Evolutionary conservation across 2,888 invertebrate genomes (phyloP).

Genomic region (Boloria euphrosyne): DNA sequence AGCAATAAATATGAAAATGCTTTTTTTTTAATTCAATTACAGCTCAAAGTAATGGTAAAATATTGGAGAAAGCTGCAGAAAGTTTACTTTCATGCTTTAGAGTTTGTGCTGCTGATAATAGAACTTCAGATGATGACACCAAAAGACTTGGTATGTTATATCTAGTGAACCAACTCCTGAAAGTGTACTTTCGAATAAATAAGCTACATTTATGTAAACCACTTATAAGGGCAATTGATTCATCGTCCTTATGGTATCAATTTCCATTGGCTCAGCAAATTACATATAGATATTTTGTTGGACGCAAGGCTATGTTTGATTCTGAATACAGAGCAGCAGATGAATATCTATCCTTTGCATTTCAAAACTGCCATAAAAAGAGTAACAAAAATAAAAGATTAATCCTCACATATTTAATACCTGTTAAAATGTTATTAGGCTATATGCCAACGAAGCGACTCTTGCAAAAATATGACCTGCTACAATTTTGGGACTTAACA

Average conservation of each 20-base stretch:
- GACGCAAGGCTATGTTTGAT: conserved; percentile 99
- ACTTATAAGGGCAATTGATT: conserved; percentile 97
- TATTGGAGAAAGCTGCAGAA: conserved; percentile 96
- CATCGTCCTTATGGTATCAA: conserved; percentile 92
- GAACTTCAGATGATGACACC: conserved; percentile 94
- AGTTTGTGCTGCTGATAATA: conserved; percentile 96
- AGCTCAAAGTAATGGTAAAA: conserved; percentile 84
- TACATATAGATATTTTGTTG: conserved; percentile 98
- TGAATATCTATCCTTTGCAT: conserved; percentile 95
- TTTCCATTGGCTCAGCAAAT: conserved; percentile 96
- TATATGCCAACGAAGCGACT: conserved; percentile 93
- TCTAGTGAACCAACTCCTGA: conserved; percentile 97
- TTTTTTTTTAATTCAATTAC: conserved; percentile 44
- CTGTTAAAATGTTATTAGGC: conserved; percentile 98
- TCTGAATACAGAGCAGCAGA: conserved; percentile 97
- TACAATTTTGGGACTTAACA: conserved; percentile 95
- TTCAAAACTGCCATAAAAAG: conserved; percentile 92
- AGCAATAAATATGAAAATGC: not conserved
- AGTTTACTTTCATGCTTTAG: conserved; percentile 96
- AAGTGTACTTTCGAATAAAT: conserved; percentile 95
- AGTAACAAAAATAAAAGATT: conserved; percentile 93
- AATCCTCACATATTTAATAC: conserved; percentile 96
- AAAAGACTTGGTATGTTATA: conserved; percentile 98
- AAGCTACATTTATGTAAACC: conserved; percentile 95
- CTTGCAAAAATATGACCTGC: conserved; percentile 92